These are phyloP conservation scores for Hypsibius dujardini DNA, from an alignment of 1,140 invertebrate genomes.

Conservation along the genomic window DNA sequence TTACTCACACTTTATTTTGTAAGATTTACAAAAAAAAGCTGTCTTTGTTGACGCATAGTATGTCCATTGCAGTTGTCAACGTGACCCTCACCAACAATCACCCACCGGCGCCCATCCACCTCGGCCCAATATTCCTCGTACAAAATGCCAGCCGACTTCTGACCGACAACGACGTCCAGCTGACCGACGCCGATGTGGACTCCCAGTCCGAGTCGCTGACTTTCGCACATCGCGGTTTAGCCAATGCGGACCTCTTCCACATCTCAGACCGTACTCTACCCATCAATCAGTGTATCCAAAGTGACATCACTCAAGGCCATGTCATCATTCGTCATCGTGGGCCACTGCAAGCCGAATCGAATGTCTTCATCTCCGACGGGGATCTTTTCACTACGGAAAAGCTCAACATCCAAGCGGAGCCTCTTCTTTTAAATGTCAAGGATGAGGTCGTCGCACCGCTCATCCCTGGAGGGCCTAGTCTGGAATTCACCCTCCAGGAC, in stretches of 20 bases:
- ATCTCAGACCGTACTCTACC: neutral
- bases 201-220: neutral
- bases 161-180: neutral
- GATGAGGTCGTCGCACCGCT: neutral
- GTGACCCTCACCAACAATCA: neutral
- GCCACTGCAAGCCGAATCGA: neutral
- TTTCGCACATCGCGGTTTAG: neutral
- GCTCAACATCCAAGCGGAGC: neutral
- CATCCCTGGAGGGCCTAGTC: neutral
- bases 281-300: neutral
- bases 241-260: slow-evolving; percentile 6
- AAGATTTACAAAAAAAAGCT: too few relatives aligned
- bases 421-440: neutral
- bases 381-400: slow-evolving; percentile 12
- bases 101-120: neutral
- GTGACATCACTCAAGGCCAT: slow-evolving; percentile 9
- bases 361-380: neutral
- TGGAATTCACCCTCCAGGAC: neutral
- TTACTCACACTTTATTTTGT: too few relatives aligned
- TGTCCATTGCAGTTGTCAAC: neutral
- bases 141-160: slow-evolving; percentile 1
- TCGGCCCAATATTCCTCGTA: neutral
- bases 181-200: neutral
- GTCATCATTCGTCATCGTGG: neutral
- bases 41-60: neutral